phyloP scores from a whole-genome alignment of 2,888 invertebrate species.

The Hypena proboscidalis region DNA sequence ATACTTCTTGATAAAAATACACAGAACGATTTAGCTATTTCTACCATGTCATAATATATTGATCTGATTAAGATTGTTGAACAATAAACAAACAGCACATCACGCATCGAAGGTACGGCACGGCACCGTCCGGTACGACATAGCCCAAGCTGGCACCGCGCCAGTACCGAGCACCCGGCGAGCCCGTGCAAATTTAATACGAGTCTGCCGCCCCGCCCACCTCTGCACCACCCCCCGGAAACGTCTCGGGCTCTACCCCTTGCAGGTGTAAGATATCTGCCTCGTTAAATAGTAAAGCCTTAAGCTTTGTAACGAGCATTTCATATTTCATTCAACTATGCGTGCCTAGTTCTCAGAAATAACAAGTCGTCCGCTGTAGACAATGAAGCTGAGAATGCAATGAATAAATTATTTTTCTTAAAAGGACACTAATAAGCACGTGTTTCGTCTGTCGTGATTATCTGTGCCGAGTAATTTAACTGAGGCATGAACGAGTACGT shows the following conservation, averaged over 20 bases:
- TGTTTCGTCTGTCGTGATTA: no score
- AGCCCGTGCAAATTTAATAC: constrained; percentile 25
- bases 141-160: constrained; percentile 12
- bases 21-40: neutral
- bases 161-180: neutral
- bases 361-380: no score
- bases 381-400: no score
- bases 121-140: constrained; percentile 7
- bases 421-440: no score
- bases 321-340: constrained; percentile 17
- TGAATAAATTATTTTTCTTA: no score
- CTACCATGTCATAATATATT: neutral
- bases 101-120: neutral
- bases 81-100: constrained; percentile 1
- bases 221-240: constrained; percentile 7
- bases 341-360: no score
- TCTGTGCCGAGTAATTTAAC: no score
- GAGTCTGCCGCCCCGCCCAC: constrained; percentile 10
- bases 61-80: neutral
- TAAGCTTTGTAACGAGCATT: constrained; percentile 5
- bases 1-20: neutral
- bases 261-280: constrained; percentile 8
- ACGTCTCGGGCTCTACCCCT: constrained; percentile 22
- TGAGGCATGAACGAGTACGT: no score
- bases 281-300: constrained; percentile 17